Conservation (phyloP, 2,888 invertebrate species). For the Bimastos eiseni region DNA sequence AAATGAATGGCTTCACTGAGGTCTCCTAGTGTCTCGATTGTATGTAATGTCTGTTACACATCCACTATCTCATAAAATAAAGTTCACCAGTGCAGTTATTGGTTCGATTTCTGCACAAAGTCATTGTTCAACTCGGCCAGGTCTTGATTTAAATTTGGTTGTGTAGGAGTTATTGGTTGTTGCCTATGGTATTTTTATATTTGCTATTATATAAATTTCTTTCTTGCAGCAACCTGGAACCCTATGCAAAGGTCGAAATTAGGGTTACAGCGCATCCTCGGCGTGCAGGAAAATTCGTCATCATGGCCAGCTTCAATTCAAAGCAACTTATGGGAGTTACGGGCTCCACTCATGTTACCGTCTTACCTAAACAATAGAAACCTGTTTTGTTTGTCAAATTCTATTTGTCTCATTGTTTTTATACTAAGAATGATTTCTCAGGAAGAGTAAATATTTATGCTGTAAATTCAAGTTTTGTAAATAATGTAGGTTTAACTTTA, state of each 20-base stretch:
- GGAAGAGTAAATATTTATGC: background rate
- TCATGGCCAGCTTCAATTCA: constrained; percentile 83
- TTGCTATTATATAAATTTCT: background rate
- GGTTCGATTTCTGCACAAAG: background rate
- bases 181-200: background rate
- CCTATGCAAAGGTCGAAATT: constrained; percentile 73
- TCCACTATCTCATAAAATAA: background rate
- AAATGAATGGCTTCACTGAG: background rate
- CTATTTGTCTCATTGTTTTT: background rate
- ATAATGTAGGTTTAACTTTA: background rate
- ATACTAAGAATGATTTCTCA: background rate
- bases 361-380: background rate
- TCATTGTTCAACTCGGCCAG: background rate
- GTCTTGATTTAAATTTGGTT: background rate
- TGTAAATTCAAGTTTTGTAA: background rate
- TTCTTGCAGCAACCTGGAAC: constrained; percentile 66
- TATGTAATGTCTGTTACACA: background rate
- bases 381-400: background rate
- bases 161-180: background rate
- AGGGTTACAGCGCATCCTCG: constrained; percentile 78
- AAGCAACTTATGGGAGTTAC: constrained; percentile 87
- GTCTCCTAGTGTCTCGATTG: background rate
- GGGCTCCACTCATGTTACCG: constrained; percentile 64
- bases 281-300: constrained; percentile 77
- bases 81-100: background rate